Evolutionary conservation across 2,797 vertebrate species (phyloP).

Genomic region (Schizopygopsis malacanthus): DNA sequence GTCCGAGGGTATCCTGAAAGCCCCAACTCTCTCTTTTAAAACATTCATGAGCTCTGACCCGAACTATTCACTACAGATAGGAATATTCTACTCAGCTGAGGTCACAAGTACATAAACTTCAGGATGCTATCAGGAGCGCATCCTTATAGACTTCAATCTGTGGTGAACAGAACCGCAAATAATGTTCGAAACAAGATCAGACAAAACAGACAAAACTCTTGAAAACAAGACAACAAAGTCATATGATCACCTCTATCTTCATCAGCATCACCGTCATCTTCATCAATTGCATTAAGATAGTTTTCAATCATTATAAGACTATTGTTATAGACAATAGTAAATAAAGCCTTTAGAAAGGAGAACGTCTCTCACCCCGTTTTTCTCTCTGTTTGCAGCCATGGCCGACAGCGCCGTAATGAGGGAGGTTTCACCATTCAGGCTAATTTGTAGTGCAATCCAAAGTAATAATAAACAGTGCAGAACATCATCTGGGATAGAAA

Average conservation of each 20-base stretch:
- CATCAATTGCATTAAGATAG: constrained; percentile 50
- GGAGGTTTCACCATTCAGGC: constrained; percentile 3
- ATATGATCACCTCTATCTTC: constrained; percentile 75
- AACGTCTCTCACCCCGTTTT: constrained; percentile 65
- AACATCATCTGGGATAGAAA: constrained; percentile 51
- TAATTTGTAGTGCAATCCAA: constrained; percentile 55
- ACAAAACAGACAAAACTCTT: constrained; percentile 71
- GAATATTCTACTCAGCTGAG: constrained; percentile 32
- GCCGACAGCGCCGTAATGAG: constrained; percentile 16
- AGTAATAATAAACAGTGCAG: constrained; percentile 54
- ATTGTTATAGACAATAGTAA: constrained; percentile 75
- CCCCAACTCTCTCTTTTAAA: constrained; percentile 28
- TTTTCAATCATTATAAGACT: constrained; percentile 67
- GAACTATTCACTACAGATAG: constrained; percentile 42
- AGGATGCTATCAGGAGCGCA: constrained; percentile 9
- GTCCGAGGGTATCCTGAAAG: constrained; percentile 26
- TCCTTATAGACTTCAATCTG: constrained; percentile 26
- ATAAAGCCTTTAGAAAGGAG: constrained; percentile 70
- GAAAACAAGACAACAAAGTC: constrained; percentile 75
- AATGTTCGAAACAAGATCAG: constrained; percentile 70
- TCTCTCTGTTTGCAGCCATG: constrained; percentile 34
- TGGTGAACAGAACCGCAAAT: constrained; percentile 33
- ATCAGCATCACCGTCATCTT: constrained; percentile 65
- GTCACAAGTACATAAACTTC: constrained; percentile 39
- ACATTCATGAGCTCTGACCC: constrained; percentile 40